These are phyloP conservation scores for Acronicta leporina DNA, from an alignment of 2,888 invertebrate genomes.

Conservation along the genomic window DNA sequence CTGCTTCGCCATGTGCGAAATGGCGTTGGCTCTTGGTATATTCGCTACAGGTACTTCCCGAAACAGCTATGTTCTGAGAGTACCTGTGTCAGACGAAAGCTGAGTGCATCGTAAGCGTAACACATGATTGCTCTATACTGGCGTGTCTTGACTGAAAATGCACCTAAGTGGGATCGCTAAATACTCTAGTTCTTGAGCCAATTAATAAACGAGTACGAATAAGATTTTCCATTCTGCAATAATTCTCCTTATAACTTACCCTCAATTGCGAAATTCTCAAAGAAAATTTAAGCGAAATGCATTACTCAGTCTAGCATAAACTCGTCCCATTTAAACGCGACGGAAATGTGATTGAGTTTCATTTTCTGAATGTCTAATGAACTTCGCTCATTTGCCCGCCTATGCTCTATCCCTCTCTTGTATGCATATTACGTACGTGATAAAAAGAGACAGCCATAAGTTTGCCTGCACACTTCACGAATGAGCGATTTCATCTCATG, in stretches of 20 bases:
- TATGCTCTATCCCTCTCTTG: conserved; percentile 51
- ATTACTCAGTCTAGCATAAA: conserved; percentile 61
- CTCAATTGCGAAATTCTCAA: conserved; percentile 15
- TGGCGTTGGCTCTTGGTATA: no score
- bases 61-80: no score
- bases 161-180: no score
- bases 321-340: conserved; percentile 66
- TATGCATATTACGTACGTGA: conserved; percentile 18
- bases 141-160: no score
- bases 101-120: no score
- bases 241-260: conserved; percentile 15
- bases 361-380: conserved; percentile 84
- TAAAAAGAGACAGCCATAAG: conserved; percentile 49
- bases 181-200: not conserved
- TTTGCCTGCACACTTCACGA: conserved; percentile 26
- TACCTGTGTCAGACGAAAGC: no score
- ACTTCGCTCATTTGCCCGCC: conserved; percentile 70
- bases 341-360: conserved; percentile 80
- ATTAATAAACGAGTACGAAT: not conserved
- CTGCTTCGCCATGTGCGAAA: no score
- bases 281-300: conserved; percentile 35
- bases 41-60: no score
- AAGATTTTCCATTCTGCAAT: conserved; percentile 5
- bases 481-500: conserved; percentile 44
- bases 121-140: no score